Base-by-base conservation (phyloP, 2,888 invertebrate genomes). In the Nycteola revayana region DNA sequence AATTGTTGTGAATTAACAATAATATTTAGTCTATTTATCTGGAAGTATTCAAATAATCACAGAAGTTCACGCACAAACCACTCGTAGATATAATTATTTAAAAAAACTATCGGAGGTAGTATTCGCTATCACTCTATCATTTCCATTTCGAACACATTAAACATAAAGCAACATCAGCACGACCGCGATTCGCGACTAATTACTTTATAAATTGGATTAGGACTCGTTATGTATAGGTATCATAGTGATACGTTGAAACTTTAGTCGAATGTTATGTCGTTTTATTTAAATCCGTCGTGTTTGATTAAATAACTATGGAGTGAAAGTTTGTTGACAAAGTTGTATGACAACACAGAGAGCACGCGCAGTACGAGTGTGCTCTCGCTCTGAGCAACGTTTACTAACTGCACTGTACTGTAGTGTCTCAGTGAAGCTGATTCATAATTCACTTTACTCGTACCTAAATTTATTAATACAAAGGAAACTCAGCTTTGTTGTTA, bases 301-400 rank as follows among this genome's bases (percentile, higher is more conserved):
- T 51, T 52, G n/a, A n/a, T n/a, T n/a, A n/a, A n/a, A n/a, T n/a
- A n/a, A n/a, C n/a, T n/a, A n/a, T n/a, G 32, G 46, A 29, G 56
- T 55, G 52, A 55, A 55, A 55, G 54, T 55, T 52, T 55, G 56
- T 55, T n/a, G n/a, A n/a, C n/a, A n/a, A n/a, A n/a, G 26, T 39
- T 26, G 37, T 34, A 24, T 1, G 31, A 34, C 7, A 31, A 5
- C 18, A 41, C 17, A 20, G 7, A 27, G 25, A 30, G 10, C 35
- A 27, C 38, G 25, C 5, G 14, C 9, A 14, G 9, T 1, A 3
- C 3, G n/a, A 8, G 11, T 9, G 38, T 51, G 46, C 26, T 40
- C 7, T 6, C 36, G 24, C 21, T 24, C 7, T n/a, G 51, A 42
- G 22, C 46, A 29, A 33, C 32, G 36, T 45, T 6, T 36, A 49